Base-by-base conservation (phyloP, 2,888 invertebrate genomes). In the Geophilus truncorum region DNA sequence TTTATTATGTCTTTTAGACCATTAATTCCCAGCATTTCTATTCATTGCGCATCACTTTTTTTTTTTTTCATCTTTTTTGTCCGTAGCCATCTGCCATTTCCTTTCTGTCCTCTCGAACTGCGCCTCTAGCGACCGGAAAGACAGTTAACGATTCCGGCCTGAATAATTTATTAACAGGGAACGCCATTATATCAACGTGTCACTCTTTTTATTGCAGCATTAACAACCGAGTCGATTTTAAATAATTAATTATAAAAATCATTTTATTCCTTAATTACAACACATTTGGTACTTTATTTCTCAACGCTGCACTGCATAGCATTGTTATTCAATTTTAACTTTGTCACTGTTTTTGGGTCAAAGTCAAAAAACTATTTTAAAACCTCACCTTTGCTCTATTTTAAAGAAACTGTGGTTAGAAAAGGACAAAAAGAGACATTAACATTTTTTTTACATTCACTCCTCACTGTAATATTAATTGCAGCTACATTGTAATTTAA, bases 61-160 rank as follows among this genome's bases (percentile, higher is more conserved):
- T 6, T 57, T 23, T 21, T 57, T 21, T 57, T 57, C 32, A n/a
- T n/a, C n/a, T n/a, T 40, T 40, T 40, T 40, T 40, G 32, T 32
- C 32, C 32, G 3, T 21, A 57, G 21, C 21, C 57, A 57, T 57
- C 57, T 57, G 57, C 57, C 57, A 57, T 57, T 57, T 57, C 57
- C 23, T 57, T 18, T 51, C 51, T 57, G 7, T 3, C 21, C 57
- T 12, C 21, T 18, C 21, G 12, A 57, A 57, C 57, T 57, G 57
- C 57, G 21, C 57, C 57, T 57, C 57, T 57, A 57, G 57, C 57
- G 57, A 57, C 57, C 57, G 57, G 57, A 57, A 57, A 57, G 57
- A 57, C 57, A 57, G 6, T 57, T 57, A 57, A 57, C 57, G 57
- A 57, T 57, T 57, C 57, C 21, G 23, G 23, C 21, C 21, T 57